These are phyloP conservation scores for Sthenelais limicola DNA, from an alignment of 2,888 invertebrate species.

Conservation along the genomic window DNA sequence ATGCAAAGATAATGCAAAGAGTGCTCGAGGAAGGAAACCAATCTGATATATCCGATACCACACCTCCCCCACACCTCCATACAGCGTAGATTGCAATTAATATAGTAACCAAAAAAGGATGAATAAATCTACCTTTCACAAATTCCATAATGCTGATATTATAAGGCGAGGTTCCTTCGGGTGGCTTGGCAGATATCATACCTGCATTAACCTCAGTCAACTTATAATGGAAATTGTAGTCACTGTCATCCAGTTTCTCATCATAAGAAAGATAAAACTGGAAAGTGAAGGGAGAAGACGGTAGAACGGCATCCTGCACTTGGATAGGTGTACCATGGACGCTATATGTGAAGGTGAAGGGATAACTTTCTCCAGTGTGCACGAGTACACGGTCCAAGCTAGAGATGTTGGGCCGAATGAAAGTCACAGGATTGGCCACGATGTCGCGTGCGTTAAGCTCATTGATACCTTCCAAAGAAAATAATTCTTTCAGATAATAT, in stretches of 20 bases:
- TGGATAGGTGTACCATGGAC: neutral
- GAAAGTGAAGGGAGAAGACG: constrained; percentile 7
- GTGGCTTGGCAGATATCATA: no score
- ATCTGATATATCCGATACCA: no score
- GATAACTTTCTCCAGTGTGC: neutral
- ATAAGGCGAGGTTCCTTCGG: no score
- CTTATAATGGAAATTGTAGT: neutral
- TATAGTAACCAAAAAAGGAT: no score
- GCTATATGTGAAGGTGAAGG: constrained; percentile 17
- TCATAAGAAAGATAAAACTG: constrained; percentile 12
- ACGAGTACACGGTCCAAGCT: neutral
- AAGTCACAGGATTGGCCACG: constrained; percentile 11
- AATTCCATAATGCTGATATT: no score
- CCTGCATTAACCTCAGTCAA: constrained; percentile 14
- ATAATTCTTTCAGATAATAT: neutral
- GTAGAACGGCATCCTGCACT: constrained; percentile 3
- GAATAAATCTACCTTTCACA: no score
- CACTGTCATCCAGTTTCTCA: neutral
- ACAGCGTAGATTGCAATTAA: no score
- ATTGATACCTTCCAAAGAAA: neutral
- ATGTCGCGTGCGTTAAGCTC: neutral
- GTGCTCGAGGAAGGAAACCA: no score
- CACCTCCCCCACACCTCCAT: no score
- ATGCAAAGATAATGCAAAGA: no score
- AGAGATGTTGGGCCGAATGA: neutral